Evolutionary conservation across 2,888 invertebrate genomes (phyloP).

Genomic region (Podabrus alpinus): DNA sequence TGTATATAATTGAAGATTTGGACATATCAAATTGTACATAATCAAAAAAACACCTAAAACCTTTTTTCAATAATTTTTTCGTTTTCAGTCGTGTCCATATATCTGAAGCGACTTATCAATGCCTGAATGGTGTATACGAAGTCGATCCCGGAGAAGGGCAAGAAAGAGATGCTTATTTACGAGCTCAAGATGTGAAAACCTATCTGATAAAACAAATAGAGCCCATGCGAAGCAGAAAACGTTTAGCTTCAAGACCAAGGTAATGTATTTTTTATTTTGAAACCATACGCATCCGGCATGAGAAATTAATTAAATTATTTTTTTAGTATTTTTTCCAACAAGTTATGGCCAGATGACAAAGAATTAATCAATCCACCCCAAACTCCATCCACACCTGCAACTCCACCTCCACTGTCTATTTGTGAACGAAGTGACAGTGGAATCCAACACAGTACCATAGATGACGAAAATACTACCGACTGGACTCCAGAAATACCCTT

Average conservation of each 20-base stretch:
- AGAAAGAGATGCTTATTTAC: constrained; percentile 80
- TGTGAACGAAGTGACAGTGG: constrained; percentile 54
- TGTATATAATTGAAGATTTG: no score
- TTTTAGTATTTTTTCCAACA: constrained; percentile 53
- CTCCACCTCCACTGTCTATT: constrained; percentile 37
- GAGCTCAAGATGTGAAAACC: constrained; percentile 84
- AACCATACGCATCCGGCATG: no score
- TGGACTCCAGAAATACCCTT: constrained; percentile 94
- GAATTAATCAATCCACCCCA: constrained; percentile 45
- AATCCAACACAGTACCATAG: constrained; percentile 60
- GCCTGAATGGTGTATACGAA: constrained; percentile 86
- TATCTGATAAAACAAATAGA: constrained; percentile 85
- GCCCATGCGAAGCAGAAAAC: constrained; percentile 65
- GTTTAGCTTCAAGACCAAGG: constrained; percentile 58
- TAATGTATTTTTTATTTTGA: constrained; percentile 33
- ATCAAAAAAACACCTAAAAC: no score
- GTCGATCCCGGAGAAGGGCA: constrained; percentile 92
- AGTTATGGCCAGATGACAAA: constrained; percentile 53
- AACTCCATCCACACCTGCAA: constrained; percentile 52
- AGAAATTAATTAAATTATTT: not conserved
- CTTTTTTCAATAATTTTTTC: constrained; percentile 10
- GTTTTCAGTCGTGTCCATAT: constrained; percentile 89
- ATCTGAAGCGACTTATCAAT: constrained; percentile 85
- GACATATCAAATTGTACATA: no score
- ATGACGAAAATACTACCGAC: constrained; percentile 79